These are phyloP conservation scores for Hesperia comma DNA, from an alignment of 2,888 invertebrate species.

Conservation along the genomic window DNA sequence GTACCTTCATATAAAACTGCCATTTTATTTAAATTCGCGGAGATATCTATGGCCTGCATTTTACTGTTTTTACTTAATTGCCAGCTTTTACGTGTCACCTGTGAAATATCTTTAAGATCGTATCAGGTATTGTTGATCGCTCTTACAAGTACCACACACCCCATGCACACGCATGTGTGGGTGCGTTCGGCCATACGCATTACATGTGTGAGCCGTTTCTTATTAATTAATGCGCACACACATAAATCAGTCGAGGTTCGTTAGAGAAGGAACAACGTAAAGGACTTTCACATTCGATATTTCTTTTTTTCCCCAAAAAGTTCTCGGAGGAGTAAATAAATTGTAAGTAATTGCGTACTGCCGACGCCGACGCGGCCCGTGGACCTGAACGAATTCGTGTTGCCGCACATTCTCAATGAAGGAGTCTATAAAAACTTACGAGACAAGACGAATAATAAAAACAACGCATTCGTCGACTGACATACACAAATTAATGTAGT, in stretches of 20 bases:
- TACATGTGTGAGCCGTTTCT: slow-evolving; percentile 68
- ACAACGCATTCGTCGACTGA: neutral
- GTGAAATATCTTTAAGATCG: too few relatives aligned
- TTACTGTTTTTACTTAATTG: too few relatives aligned
- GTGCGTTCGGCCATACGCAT: slow-evolving; percentile 50
- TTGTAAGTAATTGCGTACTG: slow-evolving; percentile 65
- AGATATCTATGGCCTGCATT: neutral
- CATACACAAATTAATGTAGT: neutral
- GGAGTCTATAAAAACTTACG: slow-evolving; percentile 1
- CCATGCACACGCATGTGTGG: slow-evolving; percentile 51
- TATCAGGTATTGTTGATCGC: neutral
- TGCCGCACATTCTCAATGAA: slow-evolving; percentile 35
- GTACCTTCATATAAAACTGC: too few relatives aligned
- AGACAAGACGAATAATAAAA: slow-evolving; percentile 1
- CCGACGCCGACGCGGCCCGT: slow-evolving; percentile 50
- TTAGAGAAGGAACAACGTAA: slow-evolving; percentile 70
- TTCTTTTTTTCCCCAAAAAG: slow-evolving; percentile 47
- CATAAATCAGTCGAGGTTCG: slow-evolving; percentile 82
- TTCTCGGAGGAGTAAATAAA: slow-evolving; percentile 66
- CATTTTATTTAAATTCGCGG: neutral
- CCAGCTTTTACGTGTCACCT: too few relatives aligned
- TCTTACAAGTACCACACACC: slow-evolving; percentile 39
- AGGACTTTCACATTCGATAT: slow-evolving; percentile 67
- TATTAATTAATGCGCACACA: slow-evolving; percentile 81
- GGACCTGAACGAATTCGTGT: slow-evolving; percentile 46